Conservation (phyloP, 2,113 vertebrate species). For the Phasianus colchicus region DNA sequence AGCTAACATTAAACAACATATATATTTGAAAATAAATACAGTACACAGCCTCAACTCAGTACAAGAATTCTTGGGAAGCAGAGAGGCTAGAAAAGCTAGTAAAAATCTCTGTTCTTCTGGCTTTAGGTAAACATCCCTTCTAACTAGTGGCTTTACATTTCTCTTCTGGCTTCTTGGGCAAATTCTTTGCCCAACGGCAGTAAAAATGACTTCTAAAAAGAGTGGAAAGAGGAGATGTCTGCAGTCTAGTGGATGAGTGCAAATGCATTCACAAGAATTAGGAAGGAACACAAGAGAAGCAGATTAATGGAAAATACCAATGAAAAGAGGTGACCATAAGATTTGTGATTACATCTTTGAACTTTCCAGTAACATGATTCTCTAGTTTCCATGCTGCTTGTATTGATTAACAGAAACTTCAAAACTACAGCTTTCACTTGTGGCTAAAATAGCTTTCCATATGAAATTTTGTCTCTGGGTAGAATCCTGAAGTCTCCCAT, state of each 20-base stretch:
- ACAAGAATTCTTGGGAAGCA: background rate
- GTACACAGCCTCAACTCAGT: background rate
- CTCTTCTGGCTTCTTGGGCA: background rate
- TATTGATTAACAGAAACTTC: background rate
- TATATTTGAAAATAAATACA: background rate
- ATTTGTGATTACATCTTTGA: background rate
- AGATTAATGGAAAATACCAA: background rate
- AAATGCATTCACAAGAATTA: background rate
- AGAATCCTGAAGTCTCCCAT: background rate
- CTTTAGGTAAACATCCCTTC: background rate
- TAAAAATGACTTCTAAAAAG: background rate
- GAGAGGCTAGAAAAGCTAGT: background rate
- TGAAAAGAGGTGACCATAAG: background rate
- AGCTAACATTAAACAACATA: background rate
- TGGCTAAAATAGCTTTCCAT: background rate
- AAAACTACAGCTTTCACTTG: background rate
- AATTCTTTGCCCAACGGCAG: background rate
- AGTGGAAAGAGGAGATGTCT: fast-evolving
- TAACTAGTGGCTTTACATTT: background rate
- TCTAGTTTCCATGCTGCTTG: background rate
- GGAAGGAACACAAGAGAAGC: background rate
- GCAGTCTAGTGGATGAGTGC: background rate
- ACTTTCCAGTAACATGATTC: background rate
- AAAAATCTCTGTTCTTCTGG: background rate
- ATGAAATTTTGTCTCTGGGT: background rate